Evolutionary conservation across 2,797 vertebrate species (phyloP), one percentile per base, ranked within the genome.

Genomic region (Borostomias antarcticus): DNA sequence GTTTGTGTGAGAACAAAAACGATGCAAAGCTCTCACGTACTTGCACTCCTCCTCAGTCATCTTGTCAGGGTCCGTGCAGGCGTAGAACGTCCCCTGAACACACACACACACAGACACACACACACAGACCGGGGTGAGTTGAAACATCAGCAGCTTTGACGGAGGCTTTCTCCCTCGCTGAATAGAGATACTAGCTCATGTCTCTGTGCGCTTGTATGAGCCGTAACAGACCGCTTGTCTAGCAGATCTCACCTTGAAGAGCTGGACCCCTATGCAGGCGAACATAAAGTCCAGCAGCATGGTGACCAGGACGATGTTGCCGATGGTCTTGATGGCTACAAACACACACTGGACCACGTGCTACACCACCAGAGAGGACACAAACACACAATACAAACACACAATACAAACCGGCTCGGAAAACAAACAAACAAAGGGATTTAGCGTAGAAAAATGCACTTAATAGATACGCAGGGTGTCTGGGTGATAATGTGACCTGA

Each of bases 331-430:
- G 82, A 98, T 94, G 54, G 96, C 96, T 73, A 98, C 96, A 1
- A 98, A 98, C 64, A 98, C 92, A 0, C 96, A 98, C 85, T 98
- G 96, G 48, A 98, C 96, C 70, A 98, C 96, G 0, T 96, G 95
- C 96, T 98, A 13, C 26, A 52, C 63, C 53, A 59, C 68, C 21
- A 73, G 47, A 72, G 7, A 61, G 1, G 50, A 68, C 10, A 74
- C 30, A 60, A 4, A 78, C 0, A 19, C 32, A 11, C 11, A 29
- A 13, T 23, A 4, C 40, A 45, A 17, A 6, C 15, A 15, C 5
- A 45, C 40, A 45, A n/a, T 15, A n/a, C 40, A 45, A 3, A 45
- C n/a, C 40, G 15, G 37, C 15, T 5, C 7, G 40, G 2, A 45
- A 17, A 45, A n/a, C 10, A 4, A 17, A 35, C 33, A 40, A 21